phyloP scores from a whole-genome alignment of 2,888 invertebrate genomes.

The Gortyna flavago region DNA sequence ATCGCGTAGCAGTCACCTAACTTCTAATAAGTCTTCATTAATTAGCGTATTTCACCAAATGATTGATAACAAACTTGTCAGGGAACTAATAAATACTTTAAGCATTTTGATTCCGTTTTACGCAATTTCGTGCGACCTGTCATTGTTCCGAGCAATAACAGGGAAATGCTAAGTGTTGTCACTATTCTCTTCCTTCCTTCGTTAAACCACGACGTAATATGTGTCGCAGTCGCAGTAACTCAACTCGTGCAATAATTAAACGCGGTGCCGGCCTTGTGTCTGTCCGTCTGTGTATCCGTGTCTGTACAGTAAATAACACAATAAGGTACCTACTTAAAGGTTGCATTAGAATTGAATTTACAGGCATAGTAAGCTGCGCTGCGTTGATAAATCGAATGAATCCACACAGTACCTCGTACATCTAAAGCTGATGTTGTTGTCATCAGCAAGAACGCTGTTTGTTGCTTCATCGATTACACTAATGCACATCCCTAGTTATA shows the following conservation, averaged over 20 bases:
- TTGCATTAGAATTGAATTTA: conserved; percentile 23
- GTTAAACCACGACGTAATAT: conserved; percentile 31
- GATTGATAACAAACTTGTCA: conserved; percentile 13
- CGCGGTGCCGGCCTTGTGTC: conserved; percentile 65
- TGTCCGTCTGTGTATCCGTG: conserved; percentile 72
- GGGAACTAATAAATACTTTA: conserved; percentile 43
- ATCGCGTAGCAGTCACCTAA: not conserved
- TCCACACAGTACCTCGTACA: too few relatives aligned
- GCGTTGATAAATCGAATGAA: not conserved
- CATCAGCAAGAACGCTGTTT: not conserved
- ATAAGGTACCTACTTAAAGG: not conserved
- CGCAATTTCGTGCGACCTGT: conserved; percentile 31
- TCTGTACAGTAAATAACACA: conserved; percentile 30
- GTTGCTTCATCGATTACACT: not conserved
- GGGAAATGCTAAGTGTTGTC: conserved; percentile 40
- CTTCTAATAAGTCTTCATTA: not conserved
- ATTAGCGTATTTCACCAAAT: not conserved
- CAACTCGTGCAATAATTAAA: conserved; percentile 33
- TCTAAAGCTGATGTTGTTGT: not conserved
- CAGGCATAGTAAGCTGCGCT: not conserved
- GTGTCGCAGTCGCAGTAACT: conserved; percentile 42
- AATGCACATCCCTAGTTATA: not conserved
- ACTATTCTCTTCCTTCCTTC: conserved; percentile 54
- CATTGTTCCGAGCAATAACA: conserved; percentile 38
- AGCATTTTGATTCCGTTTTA: conserved; percentile 35